Evolutionary conservation across 2,888 invertebrate genomes (phyloP).

Genomic region (Latheticus oryzae): DNA sequence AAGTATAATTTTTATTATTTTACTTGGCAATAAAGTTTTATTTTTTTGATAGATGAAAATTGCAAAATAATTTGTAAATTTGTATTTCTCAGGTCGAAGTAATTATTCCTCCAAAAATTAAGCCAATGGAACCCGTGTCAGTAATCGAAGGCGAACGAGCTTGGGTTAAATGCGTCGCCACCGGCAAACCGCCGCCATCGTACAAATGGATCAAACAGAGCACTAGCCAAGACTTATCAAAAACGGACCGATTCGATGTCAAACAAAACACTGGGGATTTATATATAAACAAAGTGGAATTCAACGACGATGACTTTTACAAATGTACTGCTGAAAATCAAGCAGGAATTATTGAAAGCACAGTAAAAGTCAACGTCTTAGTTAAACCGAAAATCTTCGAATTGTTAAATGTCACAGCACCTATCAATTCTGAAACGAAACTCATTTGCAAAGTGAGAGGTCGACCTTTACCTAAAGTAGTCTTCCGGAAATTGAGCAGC

Average conservation of each 20-base stretch:
- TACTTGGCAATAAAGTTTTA: slow-evolving; percentile 2
- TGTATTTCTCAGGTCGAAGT: slow-evolving; percentile 68
- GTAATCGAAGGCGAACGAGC: slow-evolving; percentile 86
- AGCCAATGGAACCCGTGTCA: slow-evolving; percentile 71
- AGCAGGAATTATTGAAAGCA: slow-evolving; percentile 78
- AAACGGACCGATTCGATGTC: slow-evolving; percentile 76
- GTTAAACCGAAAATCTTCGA: slow-evolving; percentile 86
- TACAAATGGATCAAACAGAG: slow-evolving; percentile 86
- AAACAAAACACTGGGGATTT: slow-evolving; percentile 78
- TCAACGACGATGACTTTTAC: slow-evolving; percentile 83
- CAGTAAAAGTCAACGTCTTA: slow-evolving; percentile 76
- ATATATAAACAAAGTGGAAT: slow-evolving; percentile 79
- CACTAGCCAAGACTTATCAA: slow-evolving; percentile 78
- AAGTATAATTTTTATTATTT: too few species aligned
- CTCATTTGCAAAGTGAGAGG: slow-evolving; percentile 84
- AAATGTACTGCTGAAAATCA: slow-evolving; percentile 84
- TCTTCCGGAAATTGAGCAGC: slow-evolving; percentile 82
- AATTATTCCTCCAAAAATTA: slow-evolving; percentile 79
- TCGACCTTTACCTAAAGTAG: slow-evolving; percentile 81
- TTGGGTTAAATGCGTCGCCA: slow-evolving; percentile 80
- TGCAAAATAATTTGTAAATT: not conserved
- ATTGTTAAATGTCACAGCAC: slow-evolving; percentile 77
- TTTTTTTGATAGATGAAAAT: not conserved
- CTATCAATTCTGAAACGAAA: slow-evolving; percentile 72
- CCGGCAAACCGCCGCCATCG: slow-evolving; percentile 85